Evolutionary conservation across 2,113 vertebrate species (phyloP).

Genomic region (Bos taurus): DNA sequence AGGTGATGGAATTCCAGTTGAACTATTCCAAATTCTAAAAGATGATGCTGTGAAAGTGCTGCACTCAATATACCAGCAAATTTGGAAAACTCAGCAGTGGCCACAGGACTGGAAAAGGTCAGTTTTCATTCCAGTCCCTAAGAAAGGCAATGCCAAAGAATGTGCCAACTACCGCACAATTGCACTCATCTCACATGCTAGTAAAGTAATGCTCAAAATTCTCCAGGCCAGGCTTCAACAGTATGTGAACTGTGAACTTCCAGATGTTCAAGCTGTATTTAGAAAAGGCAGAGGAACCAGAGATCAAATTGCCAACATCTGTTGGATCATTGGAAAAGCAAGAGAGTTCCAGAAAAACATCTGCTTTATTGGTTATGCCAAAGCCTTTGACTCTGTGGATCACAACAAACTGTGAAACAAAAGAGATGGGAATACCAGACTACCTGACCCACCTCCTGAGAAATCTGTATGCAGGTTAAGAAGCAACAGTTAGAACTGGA

Average conservation of each 20-base stretch:
- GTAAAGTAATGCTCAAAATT: neutral
- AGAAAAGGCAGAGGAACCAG: neutral
- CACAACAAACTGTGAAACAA: neutral
- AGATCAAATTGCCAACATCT: neutral
- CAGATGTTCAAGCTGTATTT: neutral
- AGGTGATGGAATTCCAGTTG: neutral
- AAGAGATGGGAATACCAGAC: neutral
- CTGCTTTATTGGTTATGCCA: neutral
- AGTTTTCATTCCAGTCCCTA: neutral
- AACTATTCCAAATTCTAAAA: neutral
- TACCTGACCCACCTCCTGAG: neutral
- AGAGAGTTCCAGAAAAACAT: neutral
- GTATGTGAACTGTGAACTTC: neutral
- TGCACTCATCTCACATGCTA: neutral
- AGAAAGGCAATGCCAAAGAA: neutral
- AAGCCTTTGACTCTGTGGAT: neutral
- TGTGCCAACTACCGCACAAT: neutral
- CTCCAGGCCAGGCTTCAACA: neutral
- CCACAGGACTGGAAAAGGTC: neutral
- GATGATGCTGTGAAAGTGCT: neutral
- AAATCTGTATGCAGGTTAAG: neutral
- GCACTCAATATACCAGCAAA: neutral
- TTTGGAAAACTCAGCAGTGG: neutral
- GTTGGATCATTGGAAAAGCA: neutral
- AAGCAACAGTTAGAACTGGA: neutral